phyloP scores from a whole-genome alignment of 2,888 invertebrate species.

The Stenolophus ochropezus region DNA sequence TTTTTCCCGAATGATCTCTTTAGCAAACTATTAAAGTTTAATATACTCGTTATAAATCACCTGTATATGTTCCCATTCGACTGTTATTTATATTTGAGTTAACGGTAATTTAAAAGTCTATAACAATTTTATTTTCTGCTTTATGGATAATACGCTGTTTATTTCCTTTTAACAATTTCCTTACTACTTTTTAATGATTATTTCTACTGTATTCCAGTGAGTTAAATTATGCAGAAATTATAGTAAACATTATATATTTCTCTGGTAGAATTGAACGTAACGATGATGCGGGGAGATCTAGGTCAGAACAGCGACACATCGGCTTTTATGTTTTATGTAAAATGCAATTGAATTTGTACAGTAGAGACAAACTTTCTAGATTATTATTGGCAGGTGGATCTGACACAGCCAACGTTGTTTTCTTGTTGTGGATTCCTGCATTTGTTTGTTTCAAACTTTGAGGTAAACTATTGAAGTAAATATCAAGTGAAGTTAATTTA shows the following conservation, averaged over 20 bases:
- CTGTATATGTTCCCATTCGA: no score
- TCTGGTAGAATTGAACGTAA: neutral
- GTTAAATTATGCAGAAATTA: constrained; percentile 27
- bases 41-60: no score
- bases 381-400: neutral
- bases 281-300: neutral
- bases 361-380: neutral
- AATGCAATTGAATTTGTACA: neutral
- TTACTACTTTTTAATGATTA: neutral
- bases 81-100: no score
- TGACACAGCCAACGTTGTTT: neutral
- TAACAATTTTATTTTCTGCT: neutral
- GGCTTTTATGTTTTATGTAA: neutral
- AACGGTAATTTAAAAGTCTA: neutral
- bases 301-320: neutral
- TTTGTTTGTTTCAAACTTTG: no score
- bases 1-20: no score
- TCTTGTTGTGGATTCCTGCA: no score
- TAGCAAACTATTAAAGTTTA: no score
- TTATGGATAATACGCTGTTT: neutral
- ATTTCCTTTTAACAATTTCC: neutral
- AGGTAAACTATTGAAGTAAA: no score
- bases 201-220: no score
- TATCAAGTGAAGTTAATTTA: no score
- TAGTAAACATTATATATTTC: constrained; percentile 21